Conservation (phyloP, 1,140 invertebrate genomes). For the Oedothorax gibbosus region DNA sequence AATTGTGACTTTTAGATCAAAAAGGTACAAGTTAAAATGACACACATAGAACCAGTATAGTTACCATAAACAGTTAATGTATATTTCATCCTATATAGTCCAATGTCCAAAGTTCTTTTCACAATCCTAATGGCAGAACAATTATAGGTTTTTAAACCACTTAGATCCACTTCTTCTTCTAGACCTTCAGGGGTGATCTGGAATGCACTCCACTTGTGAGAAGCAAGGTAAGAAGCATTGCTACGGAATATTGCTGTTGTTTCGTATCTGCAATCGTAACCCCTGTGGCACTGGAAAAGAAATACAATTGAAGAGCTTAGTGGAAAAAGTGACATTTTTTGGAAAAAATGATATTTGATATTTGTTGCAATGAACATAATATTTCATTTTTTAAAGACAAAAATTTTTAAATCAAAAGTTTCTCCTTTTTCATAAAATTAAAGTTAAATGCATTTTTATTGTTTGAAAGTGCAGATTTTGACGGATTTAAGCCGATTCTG, state of each 20-base stretch:
- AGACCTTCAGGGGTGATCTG: background rate
- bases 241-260: conserved; percentile 47
- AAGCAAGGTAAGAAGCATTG: conserved; percentile 48
- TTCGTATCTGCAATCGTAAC: conserved; percentile 43
- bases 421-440: no score
- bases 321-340: no score
- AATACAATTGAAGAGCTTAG: no score
- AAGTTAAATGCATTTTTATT: no score
- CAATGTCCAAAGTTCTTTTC: conserved; percentile 26
- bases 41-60: background rate
- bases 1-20: background rate
- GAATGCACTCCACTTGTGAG: conserved; percentile 36
- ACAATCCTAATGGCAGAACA: conserved; percentile 40
- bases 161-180: conserved; percentile 47
- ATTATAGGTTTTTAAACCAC: conserved; percentile 43
- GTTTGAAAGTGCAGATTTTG: no score
- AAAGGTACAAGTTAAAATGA: background rate
- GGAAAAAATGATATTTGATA: no score
- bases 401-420: no score
- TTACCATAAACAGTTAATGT: conserved; percentile 55
- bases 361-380: no score
- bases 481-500: no score
- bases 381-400: no score
- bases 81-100: conserved; percentile 44
- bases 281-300: conserved; percentile 11